These are phyloP conservation scores for Lampropteryx suffumata DNA, from an alignment of 2,888 invertebrate species.

Conservation along the genomic window DNA sequence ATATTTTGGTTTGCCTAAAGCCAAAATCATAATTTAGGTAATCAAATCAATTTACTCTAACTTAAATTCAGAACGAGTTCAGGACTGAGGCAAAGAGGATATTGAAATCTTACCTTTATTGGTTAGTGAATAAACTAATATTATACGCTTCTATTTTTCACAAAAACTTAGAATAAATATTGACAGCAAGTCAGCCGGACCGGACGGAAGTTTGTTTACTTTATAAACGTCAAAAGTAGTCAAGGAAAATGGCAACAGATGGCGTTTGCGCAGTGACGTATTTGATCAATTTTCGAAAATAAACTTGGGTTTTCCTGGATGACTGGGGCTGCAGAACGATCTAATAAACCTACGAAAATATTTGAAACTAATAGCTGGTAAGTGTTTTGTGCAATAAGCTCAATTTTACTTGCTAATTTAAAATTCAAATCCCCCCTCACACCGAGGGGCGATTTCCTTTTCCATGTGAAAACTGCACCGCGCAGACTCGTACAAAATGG, in stretches of 20 bases:
- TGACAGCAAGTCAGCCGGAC: slow-evolving; percentile 20
- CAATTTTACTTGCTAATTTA: slow-evolving; percentile 47
- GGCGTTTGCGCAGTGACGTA: slow-evolving; percentile 65
- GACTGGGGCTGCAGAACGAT: slow-evolving; percentile 44
- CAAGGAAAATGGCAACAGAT: slow-evolving; percentile 59
- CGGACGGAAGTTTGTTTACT: slow-evolving; percentile 50
- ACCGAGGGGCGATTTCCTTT: slow-evolving; percentile 78
- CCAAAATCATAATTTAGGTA: no score
- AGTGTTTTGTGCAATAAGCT: slow-evolving; percentile 48
- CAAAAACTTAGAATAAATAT: no score
- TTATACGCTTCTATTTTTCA: no score
- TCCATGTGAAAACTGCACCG: slow-evolving; percentile 78
- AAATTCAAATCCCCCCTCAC: slow-evolving; percentile 70
- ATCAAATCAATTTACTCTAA: no score
- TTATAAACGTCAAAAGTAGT: slow-evolving; percentile 59
- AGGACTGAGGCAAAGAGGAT: no score
- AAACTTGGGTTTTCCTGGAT: slow-evolving; percentile 73
- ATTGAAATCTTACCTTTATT: background rate
- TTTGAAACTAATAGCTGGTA: slow-evolving; percentile 52
- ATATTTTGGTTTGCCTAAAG: no score
- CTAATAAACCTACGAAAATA: slow-evolving; percentile 49
- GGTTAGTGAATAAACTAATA: no score
- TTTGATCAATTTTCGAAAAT: slow-evolving; percentile 77
- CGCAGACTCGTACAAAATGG: slow-evolving; percentile 89
- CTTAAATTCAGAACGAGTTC: no score